These are phyloP conservation scores for Caenorhabditis doughertyi DNA, from an alignment of 2,888 invertebrate species.

Conservation along the genomic window DNA sequence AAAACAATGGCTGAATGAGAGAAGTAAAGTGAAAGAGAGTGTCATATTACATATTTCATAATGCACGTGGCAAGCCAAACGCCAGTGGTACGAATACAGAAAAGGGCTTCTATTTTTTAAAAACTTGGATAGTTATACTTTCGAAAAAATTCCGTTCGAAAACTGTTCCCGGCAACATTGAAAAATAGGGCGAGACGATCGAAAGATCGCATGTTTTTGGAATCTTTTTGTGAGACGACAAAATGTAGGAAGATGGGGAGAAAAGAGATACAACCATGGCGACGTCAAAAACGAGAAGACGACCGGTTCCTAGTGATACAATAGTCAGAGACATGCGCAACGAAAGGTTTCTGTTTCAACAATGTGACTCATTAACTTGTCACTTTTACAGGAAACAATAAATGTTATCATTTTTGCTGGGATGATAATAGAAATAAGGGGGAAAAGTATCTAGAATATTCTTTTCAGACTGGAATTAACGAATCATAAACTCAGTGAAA, in stretches of 20 bases:
- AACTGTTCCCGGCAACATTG: no score
- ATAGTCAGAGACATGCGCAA: slow-evolving; percentile 5
- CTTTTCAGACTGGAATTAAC: no score
- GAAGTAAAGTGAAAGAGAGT: neutral
- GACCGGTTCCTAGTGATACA: slow-evolving; percentile 39
- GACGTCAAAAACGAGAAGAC: slow-evolving; percentile 22
- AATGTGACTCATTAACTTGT: slow-evolving; percentile 38
- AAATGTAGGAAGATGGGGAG: neutral
- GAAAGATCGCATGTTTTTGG: neutral
- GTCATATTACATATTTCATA: slow-evolving; percentile 34
- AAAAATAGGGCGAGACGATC: neutral
- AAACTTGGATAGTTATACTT: no score
- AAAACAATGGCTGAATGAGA: neutral
- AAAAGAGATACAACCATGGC: slow-evolving; percentile 15
- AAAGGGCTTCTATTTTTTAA: no score
- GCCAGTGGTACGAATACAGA: no score
- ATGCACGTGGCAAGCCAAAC: neutral
- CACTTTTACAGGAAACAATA: neutral
- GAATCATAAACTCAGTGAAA: no score
- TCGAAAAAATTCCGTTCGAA: neutral
- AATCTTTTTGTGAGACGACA: neutral
- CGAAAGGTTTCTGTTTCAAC: neutral
- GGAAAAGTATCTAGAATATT: neutral
- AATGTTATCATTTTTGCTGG: neutral
- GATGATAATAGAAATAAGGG: neutral